Evolutionary conservation across 2,113 vertebrate genomes (phyloP).

Genomic region (Rutilus rutilus): DNA sequence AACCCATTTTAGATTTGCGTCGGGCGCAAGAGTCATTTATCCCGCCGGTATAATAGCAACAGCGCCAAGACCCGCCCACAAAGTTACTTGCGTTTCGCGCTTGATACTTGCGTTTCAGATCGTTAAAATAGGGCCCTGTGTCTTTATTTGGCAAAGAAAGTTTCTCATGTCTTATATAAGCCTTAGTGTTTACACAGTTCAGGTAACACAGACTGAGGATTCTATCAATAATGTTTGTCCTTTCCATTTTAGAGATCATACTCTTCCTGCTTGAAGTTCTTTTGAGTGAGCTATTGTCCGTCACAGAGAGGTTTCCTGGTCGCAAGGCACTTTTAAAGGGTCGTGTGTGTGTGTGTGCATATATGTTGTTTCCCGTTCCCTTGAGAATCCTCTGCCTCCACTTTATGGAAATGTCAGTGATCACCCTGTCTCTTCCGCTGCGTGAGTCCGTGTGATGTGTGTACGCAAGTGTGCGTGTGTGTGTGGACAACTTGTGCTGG

Average conservation of each 20-base stretch:
- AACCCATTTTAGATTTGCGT: no score
- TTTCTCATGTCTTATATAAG: background rate
- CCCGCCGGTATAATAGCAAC: no score
- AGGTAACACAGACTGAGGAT: background rate
- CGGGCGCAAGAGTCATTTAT: no score
- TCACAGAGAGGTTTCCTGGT: conserved; percentile 22
- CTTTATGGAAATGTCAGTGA: conserved; percentile 50
- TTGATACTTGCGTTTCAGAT: no score
- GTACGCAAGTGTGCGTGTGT: conserved; percentile 5
- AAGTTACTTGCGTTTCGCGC: no score
- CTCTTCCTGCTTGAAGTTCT: conserved; percentile 14
- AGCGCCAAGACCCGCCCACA: no score
- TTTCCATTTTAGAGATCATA: conserved; percentile 9
- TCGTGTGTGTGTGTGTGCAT: background rate
- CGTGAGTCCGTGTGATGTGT: conserved; percentile 25
- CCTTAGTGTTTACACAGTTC: background rate
- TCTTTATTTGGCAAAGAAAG: background rate
- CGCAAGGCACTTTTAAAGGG: conserved; percentile 13
- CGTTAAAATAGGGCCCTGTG: no score
- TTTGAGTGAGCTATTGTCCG: background rate
- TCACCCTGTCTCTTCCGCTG: conserved; percentile 42
- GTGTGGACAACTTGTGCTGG: conserved; percentile 8
- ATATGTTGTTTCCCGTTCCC: conserved; percentile 15
- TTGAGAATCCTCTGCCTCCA: conserved; percentile 29
- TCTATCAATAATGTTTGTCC: conserved; percentile 13